Evolutionary conservation across 2,113 vertebrate genomes (phyloP).

Genomic region (Oenanthe oenanthe): DNA sequence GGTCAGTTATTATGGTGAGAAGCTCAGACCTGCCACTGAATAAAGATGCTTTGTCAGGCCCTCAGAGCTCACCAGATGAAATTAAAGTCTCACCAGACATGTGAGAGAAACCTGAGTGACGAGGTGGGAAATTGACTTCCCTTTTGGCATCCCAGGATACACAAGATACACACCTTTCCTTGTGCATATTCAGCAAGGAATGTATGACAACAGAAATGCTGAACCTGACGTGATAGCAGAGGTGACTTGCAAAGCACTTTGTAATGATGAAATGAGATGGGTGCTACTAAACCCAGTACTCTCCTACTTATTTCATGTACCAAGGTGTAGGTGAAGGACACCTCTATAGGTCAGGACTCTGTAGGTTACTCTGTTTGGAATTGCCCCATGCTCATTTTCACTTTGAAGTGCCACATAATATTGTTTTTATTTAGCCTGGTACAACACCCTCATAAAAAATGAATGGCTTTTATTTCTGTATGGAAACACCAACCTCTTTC

Average conservation of each 20-base stretch:
- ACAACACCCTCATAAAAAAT: slow-evolving; percentile 52
- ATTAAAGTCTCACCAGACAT: neutral
- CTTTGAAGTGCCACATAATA: slow-evolving; percentile 24
- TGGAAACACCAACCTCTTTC: neutral
- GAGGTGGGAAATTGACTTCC: neutral
- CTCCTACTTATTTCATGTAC: neutral
- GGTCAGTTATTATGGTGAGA: neutral
- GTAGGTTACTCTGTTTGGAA: neutral
- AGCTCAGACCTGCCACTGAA: neutral
- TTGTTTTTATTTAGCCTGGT: slow-evolving; percentile 66
- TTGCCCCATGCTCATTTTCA: slow-evolving; percentile 47
- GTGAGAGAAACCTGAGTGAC: neutral
- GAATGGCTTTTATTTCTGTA: slow-evolving; percentile 40
- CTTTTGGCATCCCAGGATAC: neutral
- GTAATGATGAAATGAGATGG: neutral
- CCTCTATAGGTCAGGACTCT: neutral
- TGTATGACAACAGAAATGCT: neutral
- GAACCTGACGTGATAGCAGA: neutral
- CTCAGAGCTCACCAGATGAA: neutral
- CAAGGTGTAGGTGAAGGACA: neutral
- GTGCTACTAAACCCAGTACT: neutral
- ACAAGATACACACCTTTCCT: neutral
- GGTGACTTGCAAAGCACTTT: neutral
- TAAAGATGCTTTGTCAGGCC: neutral
- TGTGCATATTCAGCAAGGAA: neutral